phyloP scores from a whole-genome alignment of 2,797 vertebrate species.

The Bovichtus variegatus region DNA sequence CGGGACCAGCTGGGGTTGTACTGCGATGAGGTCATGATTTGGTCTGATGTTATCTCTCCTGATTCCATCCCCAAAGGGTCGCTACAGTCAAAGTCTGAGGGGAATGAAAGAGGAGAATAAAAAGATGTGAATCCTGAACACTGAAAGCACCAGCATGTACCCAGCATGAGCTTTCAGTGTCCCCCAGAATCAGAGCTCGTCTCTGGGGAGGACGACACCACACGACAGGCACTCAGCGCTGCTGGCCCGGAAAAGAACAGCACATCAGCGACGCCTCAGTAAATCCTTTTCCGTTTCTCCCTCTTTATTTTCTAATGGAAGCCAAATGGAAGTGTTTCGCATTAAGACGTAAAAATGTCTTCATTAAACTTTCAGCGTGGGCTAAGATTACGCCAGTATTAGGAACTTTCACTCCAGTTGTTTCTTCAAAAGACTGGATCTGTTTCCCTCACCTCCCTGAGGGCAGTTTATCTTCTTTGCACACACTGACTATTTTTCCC shows the following conservation, averaged over 20 bases:
- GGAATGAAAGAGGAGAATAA: conserved; percentile 3
- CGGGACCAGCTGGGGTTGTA: conserved; percentile 96
- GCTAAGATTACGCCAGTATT: conserved; percentile 67
- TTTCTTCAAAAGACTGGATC: conserved; percentile 53
- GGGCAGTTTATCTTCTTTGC: conserved; percentile 62
- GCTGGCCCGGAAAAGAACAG: conserved; percentile 43
- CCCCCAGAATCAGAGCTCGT: conserved; percentile 52
- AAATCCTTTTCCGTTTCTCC: conserved; percentile 59
- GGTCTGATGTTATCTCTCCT: conserved; percentile 94
- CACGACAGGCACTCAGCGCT: conserved; percentile 64
- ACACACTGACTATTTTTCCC: conserved; percentile 44
- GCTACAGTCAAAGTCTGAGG: conserved; percentile 93
- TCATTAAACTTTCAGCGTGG: conserved; percentile 81
- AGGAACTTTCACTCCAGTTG: conserved; percentile 55
- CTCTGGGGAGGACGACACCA: conserved; percentile 59
- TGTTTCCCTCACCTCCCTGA: conserved; percentile 47
- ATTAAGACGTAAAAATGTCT: conserved; percentile 75
- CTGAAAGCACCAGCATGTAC: conserved; percentile 26
- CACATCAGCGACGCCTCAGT: conserved; percentile 65
- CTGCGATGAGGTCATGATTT: conserved; percentile 94
- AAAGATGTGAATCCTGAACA: conserved; percentile 30
- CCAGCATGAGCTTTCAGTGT: conserved; percentile 49
- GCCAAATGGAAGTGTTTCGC: conserved; percentile 66
- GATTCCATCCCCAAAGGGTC: conserved; percentile 97
- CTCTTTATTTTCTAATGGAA: conserved; percentile 73